Evolutionary conservation across 2,888 invertebrate species (phyloP).

Genomic region (Galerucella pusilla): DNA sequence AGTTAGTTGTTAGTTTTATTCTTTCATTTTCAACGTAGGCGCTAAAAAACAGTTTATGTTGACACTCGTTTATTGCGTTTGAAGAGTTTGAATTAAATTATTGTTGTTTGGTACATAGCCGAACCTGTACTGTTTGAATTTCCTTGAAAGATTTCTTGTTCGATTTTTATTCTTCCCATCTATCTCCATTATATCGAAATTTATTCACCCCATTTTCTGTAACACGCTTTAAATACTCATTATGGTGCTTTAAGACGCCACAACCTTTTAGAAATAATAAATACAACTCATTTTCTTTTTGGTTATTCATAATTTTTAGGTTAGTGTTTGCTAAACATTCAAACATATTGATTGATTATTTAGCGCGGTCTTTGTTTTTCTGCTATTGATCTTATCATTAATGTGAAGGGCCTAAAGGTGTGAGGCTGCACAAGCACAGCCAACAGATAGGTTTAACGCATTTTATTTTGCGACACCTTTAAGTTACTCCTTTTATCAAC

Average conservation of each 20-base stretch:
- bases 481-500: no score
- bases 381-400: no score
- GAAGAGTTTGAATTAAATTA: neutral
- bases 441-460: no score
- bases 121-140: neutral
- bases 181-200: constrained; percentile 52
- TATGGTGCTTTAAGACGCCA: constrained; percentile 42
- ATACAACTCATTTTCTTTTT: neutral
- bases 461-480: no score
- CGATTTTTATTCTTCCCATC: constrained; percentile 49
- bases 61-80: no score
- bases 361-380: no score
- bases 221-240: constrained; percentile 47
- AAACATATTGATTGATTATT: no score
- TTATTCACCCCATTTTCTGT: constrained; percentile 48
- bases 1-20: no score
- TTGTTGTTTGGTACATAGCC: neutral
- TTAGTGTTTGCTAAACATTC: neutral
- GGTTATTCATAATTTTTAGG: neutral
- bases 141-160: constrained; percentile 10
- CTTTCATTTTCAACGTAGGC: no score
- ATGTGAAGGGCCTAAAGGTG: no score
- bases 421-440: no score
- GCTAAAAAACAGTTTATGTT: no score
- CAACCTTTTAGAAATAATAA: constrained; percentile 32